phyloP scores from a whole-genome alignment of 2,888 invertebrate species.

The Colletes collaris region DNA sequence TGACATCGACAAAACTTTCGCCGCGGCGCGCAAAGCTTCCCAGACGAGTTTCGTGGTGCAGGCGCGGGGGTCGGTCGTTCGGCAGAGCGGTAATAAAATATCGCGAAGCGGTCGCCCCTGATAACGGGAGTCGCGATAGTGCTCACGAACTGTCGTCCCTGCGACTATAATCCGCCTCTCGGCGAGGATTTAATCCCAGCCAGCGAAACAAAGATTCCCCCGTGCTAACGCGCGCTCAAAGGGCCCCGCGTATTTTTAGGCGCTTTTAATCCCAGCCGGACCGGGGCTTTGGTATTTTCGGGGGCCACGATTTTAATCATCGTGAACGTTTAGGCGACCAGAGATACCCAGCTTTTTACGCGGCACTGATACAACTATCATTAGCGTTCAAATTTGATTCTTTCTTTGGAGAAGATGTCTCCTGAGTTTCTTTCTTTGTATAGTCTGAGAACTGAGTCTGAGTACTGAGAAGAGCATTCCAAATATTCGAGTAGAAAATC shows the following conservation, averaged over 20 bases:
- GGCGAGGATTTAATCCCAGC: slow-evolving; percentile 17
- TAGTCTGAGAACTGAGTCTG: no score
- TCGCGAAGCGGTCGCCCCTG: slow-evolving; percentile 23
- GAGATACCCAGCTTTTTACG: neutral
- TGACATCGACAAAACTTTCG: slow-evolving; percentile 58
- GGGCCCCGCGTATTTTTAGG: slow-evolving; percentile 1
- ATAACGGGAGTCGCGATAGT: slow-evolving; percentile 11
- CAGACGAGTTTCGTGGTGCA: slow-evolving; percentile 36
- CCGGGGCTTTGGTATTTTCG: slow-evolving; percentile 2
- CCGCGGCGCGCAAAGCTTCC: slow-evolving; percentile 32
- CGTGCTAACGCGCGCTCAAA: slow-evolving; percentile 16
- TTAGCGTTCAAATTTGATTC: no score
- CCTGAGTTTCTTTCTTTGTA: no score
- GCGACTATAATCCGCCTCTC: slow-evolving; percentile 19
- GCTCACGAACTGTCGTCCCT: slow-evolving; percentile 4
- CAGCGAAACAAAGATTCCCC: slow-evolving; percentile 13
- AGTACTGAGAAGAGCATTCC: no score
- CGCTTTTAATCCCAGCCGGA: neutral
- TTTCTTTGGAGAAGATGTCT: no score
- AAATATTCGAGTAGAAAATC: no score
- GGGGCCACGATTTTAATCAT: neutral
- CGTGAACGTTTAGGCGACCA: neutral
- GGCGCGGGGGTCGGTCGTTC: slow-evolving; percentile 28
- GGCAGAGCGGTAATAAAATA: slow-evolving; percentile 56
- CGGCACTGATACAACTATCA: no score